Conservation (phyloP, 2,888 invertebrate genomes). For the Tanytarsus gracilentus region DNA sequence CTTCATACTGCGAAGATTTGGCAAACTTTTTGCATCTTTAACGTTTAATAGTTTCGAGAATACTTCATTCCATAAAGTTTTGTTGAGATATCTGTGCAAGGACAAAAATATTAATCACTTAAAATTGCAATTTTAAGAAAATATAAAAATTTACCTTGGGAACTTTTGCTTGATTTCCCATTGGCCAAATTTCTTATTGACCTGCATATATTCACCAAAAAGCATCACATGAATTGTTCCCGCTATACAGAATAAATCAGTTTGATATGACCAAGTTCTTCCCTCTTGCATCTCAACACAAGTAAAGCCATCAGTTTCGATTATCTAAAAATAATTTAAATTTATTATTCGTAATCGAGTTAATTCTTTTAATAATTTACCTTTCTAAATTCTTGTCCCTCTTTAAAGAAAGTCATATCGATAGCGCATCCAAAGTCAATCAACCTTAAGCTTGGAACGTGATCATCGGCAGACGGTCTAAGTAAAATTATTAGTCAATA, state of each 20-base stretch:
- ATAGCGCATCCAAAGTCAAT: slow-evolving; percentile 95
- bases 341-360: background rate
- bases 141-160: slow-evolving; percentile 49
- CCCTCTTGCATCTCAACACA: slow-evolving; percentile 89
- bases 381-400: slow-evolving; percentile 66
- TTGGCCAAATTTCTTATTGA: slow-evolving; percentile 53
- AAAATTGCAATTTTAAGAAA: background rate
- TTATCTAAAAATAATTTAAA: slow-evolving; percentile 43
- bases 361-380: slow-evolving; percentile 35
- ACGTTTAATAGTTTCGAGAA: slow-evolving; percentile 77
- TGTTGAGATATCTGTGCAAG: slow-evolving; percentile 55
- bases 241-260: slow-evolving; percentile 84
- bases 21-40: slow-evolving; percentile 62
- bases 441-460: slow-evolving; percentile 66
- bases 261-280: slow-evolving; percentile 90
- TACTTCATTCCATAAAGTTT: slow-evolving; percentile 70
- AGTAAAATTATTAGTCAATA: slow-evolving; percentile 13
- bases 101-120: background rate
- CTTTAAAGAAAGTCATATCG: slow-evolving; percentile 81
- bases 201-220: slow-evolving; percentile 85
- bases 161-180: slow-evolving; percentile 64
- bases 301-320: slow-evolving; percentile 73
- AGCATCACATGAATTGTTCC: slow-evolving; percentile 82
- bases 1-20: slow-evolving; percentile 50
- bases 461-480: slow-evolving; percentile 56